Percentiles rank a stretch among this genome's conserved stretches.
Evolutionary conservation across 2,113 vertebrate species (phyloP).

Genomic region (Neoarius graeffei): DNA sequence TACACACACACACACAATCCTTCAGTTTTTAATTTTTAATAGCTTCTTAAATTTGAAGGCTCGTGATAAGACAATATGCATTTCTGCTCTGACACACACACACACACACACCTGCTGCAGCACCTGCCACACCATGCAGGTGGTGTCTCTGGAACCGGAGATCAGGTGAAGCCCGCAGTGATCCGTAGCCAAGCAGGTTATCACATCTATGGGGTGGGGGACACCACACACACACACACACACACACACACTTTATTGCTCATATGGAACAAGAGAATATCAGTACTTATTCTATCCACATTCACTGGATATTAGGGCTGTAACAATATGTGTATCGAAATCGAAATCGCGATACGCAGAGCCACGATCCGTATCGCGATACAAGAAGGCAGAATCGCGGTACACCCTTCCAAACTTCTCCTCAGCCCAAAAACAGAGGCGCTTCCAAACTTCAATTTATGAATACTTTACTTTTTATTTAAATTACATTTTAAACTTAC

Average conservation of each 20-base stretch:
- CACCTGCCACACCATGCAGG: constrained; percentile 98
- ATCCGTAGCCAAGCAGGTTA: constrained; percentile 93
- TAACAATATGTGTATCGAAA: too few species aligned
- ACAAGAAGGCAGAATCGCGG: too few species aligned
- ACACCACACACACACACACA: constrained; percentile 23
- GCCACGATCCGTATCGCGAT: too few species aligned
- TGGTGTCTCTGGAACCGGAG: constrained; percentile 94
- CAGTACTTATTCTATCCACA: too few species aligned
- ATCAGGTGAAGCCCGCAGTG: constrained; percentile 94
- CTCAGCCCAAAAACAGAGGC: too few species aligned
- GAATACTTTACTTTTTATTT: too few species aligned
- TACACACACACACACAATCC: constrained; percentile 52
- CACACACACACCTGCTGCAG: constrained; percentile 82
- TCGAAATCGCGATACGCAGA: too few species aligned
- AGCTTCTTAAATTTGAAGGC: background rate
- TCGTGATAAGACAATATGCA: background rate
- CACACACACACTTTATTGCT: background rate
- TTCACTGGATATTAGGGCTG: too few species aligned
- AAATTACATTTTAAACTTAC: too few species aligned
- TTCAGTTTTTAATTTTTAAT: background rate
- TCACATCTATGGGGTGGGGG: constrained; percentile 77
- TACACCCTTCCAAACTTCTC: too few species aligned
- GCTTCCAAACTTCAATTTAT: too few species aligned
- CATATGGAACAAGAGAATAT: too few species aligned
- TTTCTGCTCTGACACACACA: background rate